phyloP scores from a whole-genome alignment of 2,797 vertebrate species.

The Ciconia nigra region DNA sequence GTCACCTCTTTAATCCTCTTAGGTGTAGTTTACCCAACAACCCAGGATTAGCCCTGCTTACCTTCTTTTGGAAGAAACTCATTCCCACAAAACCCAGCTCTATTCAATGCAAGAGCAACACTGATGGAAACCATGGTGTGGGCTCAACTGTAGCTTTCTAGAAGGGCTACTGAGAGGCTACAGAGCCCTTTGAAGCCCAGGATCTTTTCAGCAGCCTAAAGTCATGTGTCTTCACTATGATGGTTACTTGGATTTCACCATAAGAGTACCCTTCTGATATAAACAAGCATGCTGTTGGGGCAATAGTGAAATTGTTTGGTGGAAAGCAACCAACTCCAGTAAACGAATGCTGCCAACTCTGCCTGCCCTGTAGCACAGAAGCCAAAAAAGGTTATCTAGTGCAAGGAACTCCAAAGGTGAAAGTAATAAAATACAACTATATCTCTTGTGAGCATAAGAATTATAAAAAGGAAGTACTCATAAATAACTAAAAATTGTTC shows the following conservation, averaged over 20 bases:
- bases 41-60: neutral
- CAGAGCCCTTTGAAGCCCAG: neutral
- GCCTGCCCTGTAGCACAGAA: neutral
- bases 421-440: neutral
- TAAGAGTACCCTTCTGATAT: neutral
- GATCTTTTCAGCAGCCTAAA: neutral
- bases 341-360: neutral
- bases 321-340: neutral
- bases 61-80: neutral
- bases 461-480: neutral
- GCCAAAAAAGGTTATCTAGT: neutral
- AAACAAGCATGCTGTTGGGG: neutral
- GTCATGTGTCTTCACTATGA: neutral
- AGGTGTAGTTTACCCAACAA: neutral
- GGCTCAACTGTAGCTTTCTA: neutral
- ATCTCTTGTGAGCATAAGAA: neutral
- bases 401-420: neutral
- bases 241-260: neutral
- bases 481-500: neutral
- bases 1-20: neutral
- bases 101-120: neutral
- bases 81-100: neutral
- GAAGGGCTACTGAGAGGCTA: neutral
- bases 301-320: constrained; percentile 4
- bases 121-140: neutral